Evolutionary conservation across 2,888 invertebrate species (phyloP), one percentile per base, ranked within the genome.

Genomic region (Drosophila dives): DNA sequence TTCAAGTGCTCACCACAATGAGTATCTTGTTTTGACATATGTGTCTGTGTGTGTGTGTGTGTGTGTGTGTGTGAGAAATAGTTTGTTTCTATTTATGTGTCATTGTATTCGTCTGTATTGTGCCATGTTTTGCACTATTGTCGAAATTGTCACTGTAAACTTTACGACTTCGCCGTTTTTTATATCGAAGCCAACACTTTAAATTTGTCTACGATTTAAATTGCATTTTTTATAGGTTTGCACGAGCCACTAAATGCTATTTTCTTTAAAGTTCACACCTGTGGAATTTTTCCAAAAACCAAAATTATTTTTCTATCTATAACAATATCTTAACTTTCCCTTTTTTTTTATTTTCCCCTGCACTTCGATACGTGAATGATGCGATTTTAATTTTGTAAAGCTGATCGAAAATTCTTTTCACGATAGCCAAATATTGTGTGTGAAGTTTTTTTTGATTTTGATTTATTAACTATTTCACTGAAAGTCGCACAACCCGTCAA

Each of bases 121-220:
- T 76, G 72, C 77, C 82, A 80, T 80, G 75, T 82, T 82, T 72
- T 67, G 67, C 70, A 72, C 75, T 68, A 73, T 81, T 84, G 77
- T 75, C 80, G 60, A 74, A 86, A 76, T 79, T 79, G 81, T 75
- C 85, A 81, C 64, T 70, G 71, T 72, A 40, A 88, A 88, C 77
- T 79, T 79, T 63, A 72, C 75, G 69, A 67, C 79, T 74, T 63
- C 49, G 62, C 60, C 63, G 66, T 54, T 81, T 75, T 69, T 50
- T 56, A 54, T 33, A 40, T 48, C 50, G 12, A 17, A 42, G 38
- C 38, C n/a, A 2, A 10, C 42, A 23, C n/a, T 56, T 42, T 42
- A 32, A 56, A 42, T 32, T 20, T 34, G 50, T 45, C 50, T 33
- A 42, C 12, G 8, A 20, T 60, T 48, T 33, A 63, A 26, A n/a